Conservation (phyloP, 2,113 vertebrate species). For the Ellobius talpinus region DNA sequence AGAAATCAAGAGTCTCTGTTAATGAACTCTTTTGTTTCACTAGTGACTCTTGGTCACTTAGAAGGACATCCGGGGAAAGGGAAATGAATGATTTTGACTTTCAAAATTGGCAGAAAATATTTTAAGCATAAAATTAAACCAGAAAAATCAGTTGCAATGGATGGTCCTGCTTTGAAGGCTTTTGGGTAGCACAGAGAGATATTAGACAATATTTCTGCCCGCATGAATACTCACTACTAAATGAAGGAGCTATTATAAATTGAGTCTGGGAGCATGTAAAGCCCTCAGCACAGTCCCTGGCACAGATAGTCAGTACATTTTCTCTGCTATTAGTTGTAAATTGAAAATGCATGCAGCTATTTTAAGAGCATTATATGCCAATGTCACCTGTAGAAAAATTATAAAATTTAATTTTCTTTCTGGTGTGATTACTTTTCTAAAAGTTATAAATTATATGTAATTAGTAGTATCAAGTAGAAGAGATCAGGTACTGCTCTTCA, state of each 20-base stretch:
- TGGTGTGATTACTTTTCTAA: conserved; percentile 70
- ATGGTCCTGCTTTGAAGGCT: neutral
- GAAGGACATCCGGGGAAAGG: neutral
- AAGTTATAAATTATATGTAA: conserved; percentile 86
- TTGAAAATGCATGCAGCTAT: neutral
- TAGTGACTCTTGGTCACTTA: neutral
- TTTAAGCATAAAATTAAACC: conserved; percentile 33
- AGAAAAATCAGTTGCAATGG: neutral
- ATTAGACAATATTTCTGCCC: neutral
- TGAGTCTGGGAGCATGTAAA: neutral
- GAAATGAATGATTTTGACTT: conserved; percentile 38
- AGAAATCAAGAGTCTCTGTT: neutral
- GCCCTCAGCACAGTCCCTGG: neutral
- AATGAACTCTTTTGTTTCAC: neutral
- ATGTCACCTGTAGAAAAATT: conserved; percentile 72
- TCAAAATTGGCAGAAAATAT: conserved; percentile 28
- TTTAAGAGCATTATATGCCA: conserved; percentile 33
- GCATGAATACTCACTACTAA: neutral
- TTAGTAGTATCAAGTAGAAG: conserved; percentile 85
- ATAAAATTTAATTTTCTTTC: conserved; percentile 81
- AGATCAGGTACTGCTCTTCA: conserved; percentile 81
- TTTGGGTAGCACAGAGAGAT: neutral
- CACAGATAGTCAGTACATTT: neutral
- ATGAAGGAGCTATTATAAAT: conserved; percentile 16
- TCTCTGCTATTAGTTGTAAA: conserved; percentile 59